Conservation (phyloP, 2,797 vertebrate genomes). For the Mormyrops boulengeri region DNA sequence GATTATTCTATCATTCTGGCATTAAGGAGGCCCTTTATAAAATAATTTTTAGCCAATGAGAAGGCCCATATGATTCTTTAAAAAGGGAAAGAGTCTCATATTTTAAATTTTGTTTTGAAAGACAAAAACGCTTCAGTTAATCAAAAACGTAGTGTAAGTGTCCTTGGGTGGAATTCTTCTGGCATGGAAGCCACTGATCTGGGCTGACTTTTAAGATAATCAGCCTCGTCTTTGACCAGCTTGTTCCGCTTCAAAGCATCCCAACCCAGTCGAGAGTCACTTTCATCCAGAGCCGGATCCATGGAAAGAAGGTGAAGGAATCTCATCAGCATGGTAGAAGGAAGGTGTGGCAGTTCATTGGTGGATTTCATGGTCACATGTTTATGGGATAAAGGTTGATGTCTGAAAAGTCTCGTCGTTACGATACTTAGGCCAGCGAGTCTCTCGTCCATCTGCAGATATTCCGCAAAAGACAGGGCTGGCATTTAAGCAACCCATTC, state of each 20-base stretch:
- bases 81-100: slow-evolving; percentile 15
- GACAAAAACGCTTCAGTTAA: slow-evolving; percentile 23
- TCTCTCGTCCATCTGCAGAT: neutral
- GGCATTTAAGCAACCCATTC: neutral
- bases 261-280: neutral
- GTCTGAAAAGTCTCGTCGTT: neutral
- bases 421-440: neutral
- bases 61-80: slow-evolving; percentile 3
- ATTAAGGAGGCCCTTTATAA: slow-evolving; percentile 21
- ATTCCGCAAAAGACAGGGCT: neutral
- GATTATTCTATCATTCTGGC: slow-evolving; percentile 19
- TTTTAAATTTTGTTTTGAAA: slow-evolving; percentile 8
- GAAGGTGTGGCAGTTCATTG: neutral
- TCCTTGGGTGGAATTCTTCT: slow-evolving; percentile 46
- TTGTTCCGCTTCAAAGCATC: neutral
- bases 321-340: slow-evolving; percentile 4
- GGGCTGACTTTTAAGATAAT: neutral
- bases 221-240: neutral
- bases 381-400: slow-evolving; percentile 5
- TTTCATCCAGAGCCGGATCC: neutral
- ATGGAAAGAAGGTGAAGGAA: neutral
- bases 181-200: neutral
- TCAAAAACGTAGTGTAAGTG: slow-evolving; percentile 48
- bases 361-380: slow-evolving; percentile 12
- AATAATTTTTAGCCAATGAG: slow-evolving; percentile 3